These are phyloP conservation scores for Alentia gelatinosa DNA, from an alignment of 2,888 invertebrate species.

Conservation along the genomic window DNA sequence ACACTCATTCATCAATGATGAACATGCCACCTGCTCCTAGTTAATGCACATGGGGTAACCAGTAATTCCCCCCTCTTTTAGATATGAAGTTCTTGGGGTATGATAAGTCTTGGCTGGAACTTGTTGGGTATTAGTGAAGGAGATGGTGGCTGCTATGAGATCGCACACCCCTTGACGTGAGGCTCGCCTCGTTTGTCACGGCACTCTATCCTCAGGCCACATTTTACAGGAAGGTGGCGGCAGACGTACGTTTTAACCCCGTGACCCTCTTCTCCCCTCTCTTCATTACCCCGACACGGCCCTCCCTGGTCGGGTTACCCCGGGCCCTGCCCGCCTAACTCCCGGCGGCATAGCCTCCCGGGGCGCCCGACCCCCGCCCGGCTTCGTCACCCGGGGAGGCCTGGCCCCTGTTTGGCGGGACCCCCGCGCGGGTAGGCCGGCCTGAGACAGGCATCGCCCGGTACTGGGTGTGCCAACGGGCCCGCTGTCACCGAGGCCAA, in stretches of 20 bases:
- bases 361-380: background rate
- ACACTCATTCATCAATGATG: too few relatives aligned
- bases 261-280: constrained; percentile 26
- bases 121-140: too few relatives aligned
- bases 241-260: constrained; percentile 35
- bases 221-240: background rate
- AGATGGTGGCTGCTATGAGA: too few relatives aligned
- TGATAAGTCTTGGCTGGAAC: too few relatives aligned
- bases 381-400: background rate
- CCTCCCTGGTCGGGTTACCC: constrained; percentile 42
- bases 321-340: background rate
- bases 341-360: background rate
- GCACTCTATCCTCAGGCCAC: background rate
- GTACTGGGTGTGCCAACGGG: background rate
- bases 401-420: background rate
- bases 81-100: too few relatives aligned
- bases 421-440: background rate
- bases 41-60: too few relatives aligned
- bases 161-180: too few relatives aligned
- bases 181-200: background rate
- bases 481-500: background rate
- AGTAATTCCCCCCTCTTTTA: too few relatives aligned
- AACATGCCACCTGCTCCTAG: too few relatives aligned
- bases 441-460: background rate
- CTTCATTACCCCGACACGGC: constrained; percentile 48